Percentiles rank a stretch among this genome's conserved stretches.
Evolutionary conservation across 1,140 invertebrate genomes (phyloP).

Genomic region (Drosophila nannoptera): DNA sequence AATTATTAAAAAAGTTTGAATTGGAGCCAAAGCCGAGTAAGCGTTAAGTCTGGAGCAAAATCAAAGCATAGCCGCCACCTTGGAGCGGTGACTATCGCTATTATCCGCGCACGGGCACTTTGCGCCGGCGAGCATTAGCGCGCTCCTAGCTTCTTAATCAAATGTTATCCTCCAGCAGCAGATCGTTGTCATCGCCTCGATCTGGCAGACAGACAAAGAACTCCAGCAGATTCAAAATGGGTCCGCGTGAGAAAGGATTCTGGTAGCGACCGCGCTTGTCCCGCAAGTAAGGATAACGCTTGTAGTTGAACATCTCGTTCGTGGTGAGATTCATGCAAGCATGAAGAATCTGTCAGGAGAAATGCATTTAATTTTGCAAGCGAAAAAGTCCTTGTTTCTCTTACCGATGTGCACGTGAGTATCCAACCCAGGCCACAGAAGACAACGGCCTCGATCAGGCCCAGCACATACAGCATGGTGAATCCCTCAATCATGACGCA

Average conservation of each 20-base stretch:
- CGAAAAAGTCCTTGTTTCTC: too few relatives aligned
- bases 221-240: constrained; percentile 91
- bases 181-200: constrained; percentile 85
- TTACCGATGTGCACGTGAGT: constrained; percentile 92
- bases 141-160: constrained; percentile 79
- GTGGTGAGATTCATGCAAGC: constrained; percentile 95
- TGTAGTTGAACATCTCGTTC: constrained; percentile 96
- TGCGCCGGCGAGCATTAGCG: constrained; percentile 63
- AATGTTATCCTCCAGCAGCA: constrained; percentile 84
- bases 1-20: not conserved
- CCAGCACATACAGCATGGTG: constrained; percentile 89
- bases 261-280: constrained; percentile 92
- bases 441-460: constrained; percentile 88
- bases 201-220: constrained; percentile 92
- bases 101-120: constrained; percentile 74
- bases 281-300: constrained; percentile 91
- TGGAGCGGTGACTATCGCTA: constrained; percentile 50
- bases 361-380: not conserved
- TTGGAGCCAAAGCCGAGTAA: constrained; percentile 20
- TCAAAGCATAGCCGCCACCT: constrained; percentile 47
- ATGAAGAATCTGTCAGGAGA: constrained; percentile 85
- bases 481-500: constrained; percentile 92
- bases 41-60: constrained; percentile 57
- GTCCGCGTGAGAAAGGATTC: constrained; percentile 93
- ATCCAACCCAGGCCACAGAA: constrained; percentile 93